Conservation (phyloP, 1,140 invertebrate genomes). For the Helicoverpa zea region DNA sequence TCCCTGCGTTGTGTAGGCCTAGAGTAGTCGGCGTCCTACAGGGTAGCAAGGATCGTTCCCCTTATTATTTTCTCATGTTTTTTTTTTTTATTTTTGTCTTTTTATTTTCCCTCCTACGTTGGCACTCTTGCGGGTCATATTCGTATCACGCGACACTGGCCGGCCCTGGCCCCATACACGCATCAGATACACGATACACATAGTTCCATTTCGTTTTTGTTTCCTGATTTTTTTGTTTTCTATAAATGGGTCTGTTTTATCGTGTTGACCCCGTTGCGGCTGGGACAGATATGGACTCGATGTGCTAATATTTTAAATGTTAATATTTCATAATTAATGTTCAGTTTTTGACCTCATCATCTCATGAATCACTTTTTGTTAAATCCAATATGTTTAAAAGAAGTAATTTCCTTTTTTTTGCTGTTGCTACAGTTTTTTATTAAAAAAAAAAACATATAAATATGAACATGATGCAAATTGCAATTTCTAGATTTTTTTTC, state of each 20-base stretch:
- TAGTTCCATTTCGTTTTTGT: conserved; percentile 58
- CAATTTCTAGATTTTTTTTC: no score
- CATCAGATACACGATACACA: conserved; percentile 77
- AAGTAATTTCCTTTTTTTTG: no score
- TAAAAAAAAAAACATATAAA: no score
- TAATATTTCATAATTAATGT: conserved; percentile 40
- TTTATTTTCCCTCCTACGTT: conserved; percentile 67
- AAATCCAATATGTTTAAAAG: background rate
- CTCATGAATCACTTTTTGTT: conserved; percentile 40
- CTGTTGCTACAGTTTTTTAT: no score
- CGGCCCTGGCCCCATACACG: conserved; percentile 70
- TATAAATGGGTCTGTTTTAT: conserved; percentile 69
- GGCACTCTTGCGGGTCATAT: conserved; percentile 79
- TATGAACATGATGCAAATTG: no score
- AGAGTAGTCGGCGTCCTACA: conserved; percentile 70
- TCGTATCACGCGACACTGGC: conserved; percentile 80
- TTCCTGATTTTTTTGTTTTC: conserved; percentile 66
- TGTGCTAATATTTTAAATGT: conserved; percentile 27
- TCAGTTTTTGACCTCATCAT: conserved; percentile 65
- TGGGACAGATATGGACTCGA: conserved; percentile 76
- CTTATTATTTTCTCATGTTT: conserved; percentile 67
- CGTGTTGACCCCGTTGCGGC: conserved; percentile 78
- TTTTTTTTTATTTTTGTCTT: conserved; percentile 63
- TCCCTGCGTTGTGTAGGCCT: conserved; percentile 77
- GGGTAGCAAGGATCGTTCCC: conserved; percentile 77